A percentile compares a stretch with the other conserved stretches of the same genome.
These are phyloP conservation scores for Lithophane semibrunnea DNA, from an alignment of 2,888 invertebrate genomes.

Conservation along the genomic window DNA sequence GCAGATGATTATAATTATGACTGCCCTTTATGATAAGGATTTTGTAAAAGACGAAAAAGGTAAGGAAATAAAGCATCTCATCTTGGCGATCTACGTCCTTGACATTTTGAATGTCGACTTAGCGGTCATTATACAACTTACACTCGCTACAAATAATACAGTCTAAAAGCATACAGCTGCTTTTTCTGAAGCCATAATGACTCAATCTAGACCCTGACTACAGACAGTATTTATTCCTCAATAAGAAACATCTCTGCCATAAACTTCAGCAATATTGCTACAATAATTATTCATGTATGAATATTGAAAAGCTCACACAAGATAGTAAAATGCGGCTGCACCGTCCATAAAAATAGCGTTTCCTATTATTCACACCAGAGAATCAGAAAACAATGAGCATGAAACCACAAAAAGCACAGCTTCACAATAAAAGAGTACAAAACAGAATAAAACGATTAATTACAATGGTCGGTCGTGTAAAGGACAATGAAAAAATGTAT, in stretches of 20 bases:
- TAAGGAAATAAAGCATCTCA: background rate
- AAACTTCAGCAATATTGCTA: constrained; percentile 6
- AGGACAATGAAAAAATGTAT: constrained; percentile 64
- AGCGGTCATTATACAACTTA: background rate
- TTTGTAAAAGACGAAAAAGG: background rate
- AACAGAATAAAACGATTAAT: constrained; percentile 60
- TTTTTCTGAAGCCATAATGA: background rate
- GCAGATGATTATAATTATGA: background rate
- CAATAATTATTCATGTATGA: too few species aligned
- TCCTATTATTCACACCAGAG: constrained; percentile 21
- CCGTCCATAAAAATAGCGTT: constrained; percentile 7
- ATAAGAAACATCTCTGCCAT: background rate
- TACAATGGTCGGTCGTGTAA: constrained; percentile 55
- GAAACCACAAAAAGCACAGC: constrained; percentile 43
- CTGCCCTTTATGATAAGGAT: background rate
- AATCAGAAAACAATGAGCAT: constrained; percentile 19
- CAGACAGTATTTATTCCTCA: background rate
- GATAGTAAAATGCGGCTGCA: background rate
- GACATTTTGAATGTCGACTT: background rate
- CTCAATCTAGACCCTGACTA: background rate
- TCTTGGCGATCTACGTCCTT: too few species aligned
- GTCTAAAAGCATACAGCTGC: background rate
- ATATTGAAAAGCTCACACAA: constrained; percentile 4
- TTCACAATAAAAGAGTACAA: constrained; percentile 55
- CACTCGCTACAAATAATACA: background rate